A percentile compares a stretch with the other conserved stretches of the same genome.
phyloP scores from a whole-genome alignment of 2,113 vertebrate species.

The Henicopernis longicauda region DNA sequence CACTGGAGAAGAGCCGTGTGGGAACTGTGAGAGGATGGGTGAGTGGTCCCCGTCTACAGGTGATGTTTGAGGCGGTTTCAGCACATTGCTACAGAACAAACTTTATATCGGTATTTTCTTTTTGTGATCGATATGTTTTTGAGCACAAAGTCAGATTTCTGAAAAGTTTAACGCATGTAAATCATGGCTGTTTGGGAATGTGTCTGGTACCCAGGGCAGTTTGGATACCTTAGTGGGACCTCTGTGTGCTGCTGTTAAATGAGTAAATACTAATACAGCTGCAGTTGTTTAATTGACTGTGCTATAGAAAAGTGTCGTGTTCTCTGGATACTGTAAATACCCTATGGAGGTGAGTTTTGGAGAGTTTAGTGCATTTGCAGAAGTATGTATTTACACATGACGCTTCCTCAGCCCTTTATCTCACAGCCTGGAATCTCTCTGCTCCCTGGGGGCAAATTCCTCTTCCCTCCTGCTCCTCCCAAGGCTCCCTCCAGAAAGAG shows the following conservation, averaged over 20 bases:
- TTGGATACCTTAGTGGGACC: not conserved
- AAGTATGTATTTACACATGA: not conserved
- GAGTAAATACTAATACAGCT: not conserved
- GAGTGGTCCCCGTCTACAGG: fast-evolving
- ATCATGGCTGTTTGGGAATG: not conserved
- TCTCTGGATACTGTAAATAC: not conserved
- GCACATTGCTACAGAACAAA: not conserved
- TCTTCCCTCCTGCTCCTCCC: not conserved
- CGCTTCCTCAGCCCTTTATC: not conserved
- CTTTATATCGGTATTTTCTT: fast-evolving
- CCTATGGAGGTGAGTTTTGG: not conserved
- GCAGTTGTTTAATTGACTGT: not conserved
- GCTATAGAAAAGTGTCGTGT: not conserved
- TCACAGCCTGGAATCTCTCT: not conserved
- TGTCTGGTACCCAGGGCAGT: not conserved
- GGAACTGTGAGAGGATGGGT: not conserved
- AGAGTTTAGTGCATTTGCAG: not conserved
- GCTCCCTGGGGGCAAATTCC: not conserved
- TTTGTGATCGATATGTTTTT: fast-evolving
- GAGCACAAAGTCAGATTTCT: not conserved
- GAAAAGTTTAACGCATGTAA: fast-evolving
- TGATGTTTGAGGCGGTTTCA: not conserved
- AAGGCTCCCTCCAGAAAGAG: not conserved
- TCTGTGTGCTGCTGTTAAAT: not conserved
- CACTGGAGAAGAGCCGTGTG: fast-evolving